phyloP scores from a whole-genome alignment of 2,888 invertebrate genomes.

The Melitaea athalia region DNA sequence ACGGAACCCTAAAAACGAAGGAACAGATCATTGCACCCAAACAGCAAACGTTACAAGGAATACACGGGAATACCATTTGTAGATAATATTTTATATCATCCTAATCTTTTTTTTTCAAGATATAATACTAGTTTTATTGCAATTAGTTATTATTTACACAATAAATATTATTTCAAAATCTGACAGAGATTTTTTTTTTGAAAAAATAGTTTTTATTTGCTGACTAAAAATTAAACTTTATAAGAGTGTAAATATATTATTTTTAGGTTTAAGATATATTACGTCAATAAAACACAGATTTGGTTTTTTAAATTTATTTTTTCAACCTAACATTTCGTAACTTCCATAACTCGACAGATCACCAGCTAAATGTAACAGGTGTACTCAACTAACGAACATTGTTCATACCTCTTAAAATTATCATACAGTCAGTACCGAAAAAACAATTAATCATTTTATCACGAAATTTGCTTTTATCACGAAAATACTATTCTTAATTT shows the following conservation, averaged over 20 bases:
- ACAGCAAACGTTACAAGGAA: too few relatives aligned
- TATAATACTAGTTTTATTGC: too few relatives aligned
- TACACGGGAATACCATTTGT: too few relatives aligned
- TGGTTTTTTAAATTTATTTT: constrained; percentile 72
- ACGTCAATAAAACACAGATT: constrained; percentile 60
- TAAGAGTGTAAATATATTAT: background rate
- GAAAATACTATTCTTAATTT: constrained; percentile 76
- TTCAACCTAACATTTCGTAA: constrained; percentile 81
- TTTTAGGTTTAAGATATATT: background rate
- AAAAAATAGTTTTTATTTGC: too few relatives aligned
- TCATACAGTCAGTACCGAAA: constrained; percentile 77
- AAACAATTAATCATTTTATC: constrained; percentile 77
- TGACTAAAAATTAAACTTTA: too few relatives aligned
- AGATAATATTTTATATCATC: too few relatives aligned
- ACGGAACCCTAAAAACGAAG: too few relatives aligned
- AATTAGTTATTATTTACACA: too few relatives aligned
- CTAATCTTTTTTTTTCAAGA: too few relatives aligned
- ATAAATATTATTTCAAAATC: too few relatives aligned
- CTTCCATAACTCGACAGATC: constrained; percentile 76
- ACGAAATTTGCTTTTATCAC: constrained; percentile 80
- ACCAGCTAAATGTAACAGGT: constrained; percentile 79
- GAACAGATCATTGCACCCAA: too few relatives aligned
- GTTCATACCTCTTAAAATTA: constrained; percentile 79
- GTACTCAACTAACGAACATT: constrained; percentile 79
- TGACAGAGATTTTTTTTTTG: too few relatives aligned